Evolutionary conservation across 1,140 invertebrate species (phyloP), one percentile per base, ranked within the genome.

Genomic region (Monomorium pharaonis): DNA sequence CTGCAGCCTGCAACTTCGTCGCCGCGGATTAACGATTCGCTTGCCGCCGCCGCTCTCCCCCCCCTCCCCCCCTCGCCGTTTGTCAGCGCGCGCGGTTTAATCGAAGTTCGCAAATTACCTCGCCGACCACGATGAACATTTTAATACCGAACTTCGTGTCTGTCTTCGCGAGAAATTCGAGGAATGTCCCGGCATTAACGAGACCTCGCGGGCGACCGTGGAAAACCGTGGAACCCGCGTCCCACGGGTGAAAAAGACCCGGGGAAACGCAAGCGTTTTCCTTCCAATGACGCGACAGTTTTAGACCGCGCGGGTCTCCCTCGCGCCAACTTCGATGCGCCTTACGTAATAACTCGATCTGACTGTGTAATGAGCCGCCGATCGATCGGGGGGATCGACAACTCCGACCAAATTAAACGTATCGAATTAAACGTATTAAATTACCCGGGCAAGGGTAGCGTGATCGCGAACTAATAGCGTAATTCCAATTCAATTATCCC

Each of bases 21-120:
- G 37, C 24, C 47, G 51, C 65, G 65, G 24, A 72, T 60, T 80
- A 69, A 80, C 65, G 65, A 24, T 14, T 33, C 24, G 67, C 9
- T 18, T 24, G 24, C 18, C 21, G 33, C 33, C 21, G 3, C 44
- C 62, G 18, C n/a, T n/a, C n/a, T n/a, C n/a, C n/a, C n/a, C n/a
- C n/a, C n/a, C n/a, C n/a, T n/a, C n/a, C n/a, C n/a, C n/a, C n/a
- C n/a, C n/a, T n/a, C 47, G 44, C 24, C 37, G 33, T 67, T 51
- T 37, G 30, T 69, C 9, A 37, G 24, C 21, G 30, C 21, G 30
- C n/a, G 30, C 37, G 37, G 37, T 72, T 72, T 60, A 74, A 83
- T 83, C 78, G 51, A 72, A 83, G 51, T 83, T 83, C 67, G 37
- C 78, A 74, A 74, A 83, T 83, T 83, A 83, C 42, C 67, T 47